Evolutionary conservation across 1,140 invertebrate species (phyloP).

Genomic region (Cydia fagiglandana): DNA sequence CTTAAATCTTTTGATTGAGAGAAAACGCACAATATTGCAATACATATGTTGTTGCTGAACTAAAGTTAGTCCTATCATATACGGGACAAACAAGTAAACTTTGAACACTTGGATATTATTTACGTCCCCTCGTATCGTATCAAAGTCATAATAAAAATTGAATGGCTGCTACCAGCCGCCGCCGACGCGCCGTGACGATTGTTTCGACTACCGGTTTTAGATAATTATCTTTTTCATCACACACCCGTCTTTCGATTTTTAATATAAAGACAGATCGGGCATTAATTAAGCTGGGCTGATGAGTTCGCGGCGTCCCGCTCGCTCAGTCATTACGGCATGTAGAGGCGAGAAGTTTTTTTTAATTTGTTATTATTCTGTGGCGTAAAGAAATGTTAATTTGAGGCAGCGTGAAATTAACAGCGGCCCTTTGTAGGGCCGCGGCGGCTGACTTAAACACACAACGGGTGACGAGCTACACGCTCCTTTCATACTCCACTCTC

Average conservation of each 20-base stretch:
- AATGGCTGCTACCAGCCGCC: slow-evolving; percentile 42
- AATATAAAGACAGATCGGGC: slow-evolving; percentile 76
- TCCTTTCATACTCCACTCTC: slow-evolving; percentile 67
- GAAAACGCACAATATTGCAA: not conserved
- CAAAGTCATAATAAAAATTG: slow-evolving; percentile 47
- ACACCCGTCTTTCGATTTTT: slow-evolving; percentile 59
- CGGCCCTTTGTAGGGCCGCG: slow-evolving; percentile 75
- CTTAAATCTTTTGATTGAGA: not conserved
- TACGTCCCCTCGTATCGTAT: slow-evolving; percentile 18
- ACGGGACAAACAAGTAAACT: not conserved
- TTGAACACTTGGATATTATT: slow-evolving; percentile 25
- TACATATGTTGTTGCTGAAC: not conserved
- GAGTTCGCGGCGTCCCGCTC: slow-evolving; percentile 62
- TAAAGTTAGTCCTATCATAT: not conserved
- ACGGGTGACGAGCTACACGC: slow-evolving; percentile 70
- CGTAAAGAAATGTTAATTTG: slow-evolving; percentile 80
- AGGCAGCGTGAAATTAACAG: slow-evolving; percentile 79
- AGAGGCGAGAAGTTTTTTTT: slow-evolving; percentile 77
- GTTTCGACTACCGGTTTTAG: slow-evolving; percentile 60
- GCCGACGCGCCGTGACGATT: slow-evolving; percentile 53
- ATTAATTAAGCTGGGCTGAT: slow-evolving; percentile 77
- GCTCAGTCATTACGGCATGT: slow-evolving; percentile 73
- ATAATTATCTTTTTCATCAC: slow-evolving; percentile 43
- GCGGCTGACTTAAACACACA: slow-evolving; percentile 76
- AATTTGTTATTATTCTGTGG: slow-evolving; percentile 78